Conservation (phyloP, 2,797 vertebrate genomes). For the Dendrocincla tyrannina region DNA sequence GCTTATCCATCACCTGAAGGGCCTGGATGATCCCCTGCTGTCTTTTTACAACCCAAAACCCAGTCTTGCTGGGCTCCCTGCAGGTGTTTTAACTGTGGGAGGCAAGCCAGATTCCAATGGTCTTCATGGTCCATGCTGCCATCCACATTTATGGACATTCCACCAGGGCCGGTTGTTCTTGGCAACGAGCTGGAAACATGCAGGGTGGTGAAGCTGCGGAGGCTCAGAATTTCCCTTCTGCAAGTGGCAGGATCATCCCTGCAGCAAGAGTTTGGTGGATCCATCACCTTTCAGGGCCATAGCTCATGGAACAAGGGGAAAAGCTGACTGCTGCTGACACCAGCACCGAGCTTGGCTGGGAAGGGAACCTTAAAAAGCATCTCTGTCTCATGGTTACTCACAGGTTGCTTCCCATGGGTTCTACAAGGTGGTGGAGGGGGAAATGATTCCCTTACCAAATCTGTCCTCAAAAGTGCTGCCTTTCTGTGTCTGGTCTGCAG, state of each 20-base stretch:
- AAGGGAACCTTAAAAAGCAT: not conserved
- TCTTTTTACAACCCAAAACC: not conserved
- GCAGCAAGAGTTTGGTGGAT: not conserved
- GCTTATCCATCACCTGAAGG: slow-evolving; percentile 21
- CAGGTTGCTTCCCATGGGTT: not conserved
- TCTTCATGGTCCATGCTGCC: not conserved
- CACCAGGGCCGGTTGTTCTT: not conserved
- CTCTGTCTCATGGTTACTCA: not conserved
- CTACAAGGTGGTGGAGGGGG: not conserved
- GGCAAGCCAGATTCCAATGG: not conserved
- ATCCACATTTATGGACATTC: not conserved
- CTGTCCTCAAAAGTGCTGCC: accelerated
- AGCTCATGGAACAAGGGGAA: not conserved
- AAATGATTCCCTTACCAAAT: not conserved
- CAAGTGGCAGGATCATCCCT: not conserved
- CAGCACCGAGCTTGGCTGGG: not conserved
- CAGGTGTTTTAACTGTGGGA: not conserved
- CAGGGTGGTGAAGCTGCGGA: not conserved
- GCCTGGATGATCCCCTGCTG: not conserved
- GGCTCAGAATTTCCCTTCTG: not conserved
- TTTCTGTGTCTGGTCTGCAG: not conserved
- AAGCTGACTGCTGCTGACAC: accelerated
- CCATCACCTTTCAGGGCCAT: not conserved
- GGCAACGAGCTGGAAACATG: not conserved
- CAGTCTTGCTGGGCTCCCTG: not conserved